A percentile compares a stretch with the other conserved stretches of the same genome.
Conservation (phyloP, 1,140 invertebrate species). For the Acyrthosiphon pisum region DNA sequence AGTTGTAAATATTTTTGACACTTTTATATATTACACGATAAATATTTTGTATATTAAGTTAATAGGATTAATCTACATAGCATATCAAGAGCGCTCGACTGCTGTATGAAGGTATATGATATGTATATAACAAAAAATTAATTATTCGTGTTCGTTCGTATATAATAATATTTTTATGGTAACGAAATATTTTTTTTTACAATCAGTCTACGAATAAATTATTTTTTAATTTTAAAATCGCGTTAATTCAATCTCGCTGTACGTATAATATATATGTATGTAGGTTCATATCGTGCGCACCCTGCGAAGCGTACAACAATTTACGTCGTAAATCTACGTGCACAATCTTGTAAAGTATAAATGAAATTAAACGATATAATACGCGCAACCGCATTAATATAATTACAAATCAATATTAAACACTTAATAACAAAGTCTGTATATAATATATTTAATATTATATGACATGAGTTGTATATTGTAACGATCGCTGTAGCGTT, state of each 20-base stretch:
- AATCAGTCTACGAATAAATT: not conserved
- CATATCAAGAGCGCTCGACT: too few species aligned
- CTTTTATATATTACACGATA: not conserved
- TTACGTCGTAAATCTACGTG: not conserved
- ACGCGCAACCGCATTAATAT: not conserved
- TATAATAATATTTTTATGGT: not conserved
- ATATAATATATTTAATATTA: not conserved
- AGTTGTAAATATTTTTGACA: constrained; percentile 4
- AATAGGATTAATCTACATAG: too few species aligned
- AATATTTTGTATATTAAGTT: not conserved
- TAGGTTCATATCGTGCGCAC: not conserved
- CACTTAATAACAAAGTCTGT: not conserved
- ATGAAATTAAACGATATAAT: constrained; percentile 3
- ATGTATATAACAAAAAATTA: not conserved
- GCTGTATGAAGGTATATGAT: not conserved
- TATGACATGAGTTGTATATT: not conserved
- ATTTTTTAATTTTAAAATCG: not conserved
- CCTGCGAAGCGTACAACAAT: not conserved
- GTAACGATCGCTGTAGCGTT: not conserved
- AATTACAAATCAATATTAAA: constrained; percentile 36
- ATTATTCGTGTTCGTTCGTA: not conserved
- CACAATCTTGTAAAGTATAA: not conserved
- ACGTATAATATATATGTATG: not conserved
- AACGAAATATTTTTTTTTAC: constrained; percentile 4
- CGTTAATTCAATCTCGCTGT: not conserved